Percentiles rank a stretch among this genome's conserved stretches.
These are phyloP conservation scores for Muricea muricata DNA, from an alignment of 92 coral and sea anemone genomes.

Conservation along the genomic window DNA sequence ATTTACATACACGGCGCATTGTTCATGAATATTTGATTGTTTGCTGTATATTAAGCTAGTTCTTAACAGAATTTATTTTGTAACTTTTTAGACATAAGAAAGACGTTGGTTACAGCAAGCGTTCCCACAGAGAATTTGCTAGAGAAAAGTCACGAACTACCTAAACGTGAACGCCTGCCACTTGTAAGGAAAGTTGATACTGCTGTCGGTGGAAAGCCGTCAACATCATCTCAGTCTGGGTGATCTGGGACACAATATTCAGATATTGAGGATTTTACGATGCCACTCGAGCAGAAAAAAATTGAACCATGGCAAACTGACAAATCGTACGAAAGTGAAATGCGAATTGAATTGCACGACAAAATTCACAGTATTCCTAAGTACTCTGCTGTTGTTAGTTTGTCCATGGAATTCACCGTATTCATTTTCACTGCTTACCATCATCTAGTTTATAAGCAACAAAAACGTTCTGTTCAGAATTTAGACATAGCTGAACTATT, in stretches of 20 bases:
- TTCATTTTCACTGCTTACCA: constrained; percentile 18
- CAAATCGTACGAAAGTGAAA: constrained; percentile 4
- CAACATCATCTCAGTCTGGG: background rate
- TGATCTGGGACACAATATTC: background rate
- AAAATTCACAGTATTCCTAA: constrained; percentile 8
- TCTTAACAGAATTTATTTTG: no score
- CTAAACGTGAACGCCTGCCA: constrained; percentile 11
- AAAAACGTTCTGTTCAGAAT: constrained; percentile 9
- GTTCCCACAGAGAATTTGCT: constrained; percentile 7
- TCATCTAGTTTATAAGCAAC: background rate
- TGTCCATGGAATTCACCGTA: background rate
- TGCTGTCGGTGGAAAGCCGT: constrained; percentile 1
- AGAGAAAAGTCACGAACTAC: background rate
- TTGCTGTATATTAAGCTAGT: constrained; percentile 1
- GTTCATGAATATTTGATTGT: background rate
- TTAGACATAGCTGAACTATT: constrained; percentile 1
- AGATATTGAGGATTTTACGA: constrained; percentile 36
- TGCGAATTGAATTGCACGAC: background rate
- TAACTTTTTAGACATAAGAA: background rate
- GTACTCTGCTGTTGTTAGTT: background rate
- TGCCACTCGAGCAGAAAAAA: constrained; percentile 39
- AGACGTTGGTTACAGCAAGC: constrained; percentile 25
- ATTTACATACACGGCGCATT: constrained; percentile 1
- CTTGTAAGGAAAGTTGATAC: constrained; percentile 12
- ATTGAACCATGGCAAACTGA: constrained; percentile 13